Base-by-base conservation (phyloP, 2,113 vertebrate genomes). In the Polypterus bichir region DNA sequence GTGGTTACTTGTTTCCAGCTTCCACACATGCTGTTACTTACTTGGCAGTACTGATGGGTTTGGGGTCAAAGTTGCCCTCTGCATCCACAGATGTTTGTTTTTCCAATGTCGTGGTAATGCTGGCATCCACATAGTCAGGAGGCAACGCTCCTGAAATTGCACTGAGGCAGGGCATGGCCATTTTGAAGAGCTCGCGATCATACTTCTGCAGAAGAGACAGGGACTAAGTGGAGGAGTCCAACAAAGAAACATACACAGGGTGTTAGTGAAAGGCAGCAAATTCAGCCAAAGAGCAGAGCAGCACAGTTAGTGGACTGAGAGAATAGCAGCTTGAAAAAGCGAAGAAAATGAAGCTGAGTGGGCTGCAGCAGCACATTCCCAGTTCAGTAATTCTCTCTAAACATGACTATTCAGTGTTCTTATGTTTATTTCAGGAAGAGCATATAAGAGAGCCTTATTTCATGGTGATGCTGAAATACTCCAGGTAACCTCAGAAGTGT, bases 41-140 rank as follows among this genome's bases (percentile, higher is more conserved):
- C 95, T 96, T 94, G 72, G 83, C 70, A 60, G 94, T 97, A 75
- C 73, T 94, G 79, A 97, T 88, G 57, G 95, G 94, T 75, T 89
- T 97, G 64, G 96, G 95, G 77, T 99, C 94, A 81, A 97, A 97
- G 81, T 97, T 98, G 71, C 96, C 96, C 61, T 97, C 93, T 51
- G 87, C 77, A 61, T 98, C 93, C 62, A 97, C 78, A 10, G 92
- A 94, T 62, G 88, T 73, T 53, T 90, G 89, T 52, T 95, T 97
- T 74, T 97, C 95, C 76, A 94, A 66, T 0, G 84, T 78, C 49
- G 87, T 83, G 61, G 71, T 84, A 68, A 91, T 90, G 55, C 91
- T 87, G 11, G 86, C 86, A 63, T 99, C 95, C 65, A 97, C 82
- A 64, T 96, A 97, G 76, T 99, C 96, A 1, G 96, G 96, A 2